These are phyloP conservation scores for Perithous albicinctus DNA, from an alignment of 2,888 invertebrate genomes.

Conservation along the genomic window DNA sequence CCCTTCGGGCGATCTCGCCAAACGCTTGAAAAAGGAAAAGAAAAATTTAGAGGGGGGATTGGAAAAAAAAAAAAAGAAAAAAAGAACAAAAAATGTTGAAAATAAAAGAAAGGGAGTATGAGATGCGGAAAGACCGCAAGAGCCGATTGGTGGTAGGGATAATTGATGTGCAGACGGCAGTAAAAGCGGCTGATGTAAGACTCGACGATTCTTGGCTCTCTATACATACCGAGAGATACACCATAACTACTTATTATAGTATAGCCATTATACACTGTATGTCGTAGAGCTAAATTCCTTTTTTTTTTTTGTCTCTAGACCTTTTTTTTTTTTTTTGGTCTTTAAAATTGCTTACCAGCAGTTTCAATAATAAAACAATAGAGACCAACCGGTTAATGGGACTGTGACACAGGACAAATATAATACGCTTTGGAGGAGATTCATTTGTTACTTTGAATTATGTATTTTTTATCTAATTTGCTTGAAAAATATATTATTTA, in stretches of 20 bases:
- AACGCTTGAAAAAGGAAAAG: conserved; percentile 7
- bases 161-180: conserved; percentile 66
- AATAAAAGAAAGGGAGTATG: conserved; percentile 53
- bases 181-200: conserved; percentile 68
- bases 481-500: too few relatives aligned
- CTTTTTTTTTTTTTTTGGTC: not conserved
- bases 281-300: not conserved
- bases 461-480: too few relatives aligned
- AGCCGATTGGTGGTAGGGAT: conserved; percentile 61
- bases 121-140: conserved; percentile 60
- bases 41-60: conserved; percentile 3
- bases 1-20: conserved; percentile 42
- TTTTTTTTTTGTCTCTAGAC: not conserved
- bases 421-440: too few relatives aligned
- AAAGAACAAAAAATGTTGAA: not conserved
- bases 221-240: not conserved
- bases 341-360: too few relatives aligned
- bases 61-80: not conserved
- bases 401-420: not conserved
- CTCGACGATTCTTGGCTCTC: conserved; percentile 56
- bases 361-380: not conserved
- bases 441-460: too few relatives aligned
- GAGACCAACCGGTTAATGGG: too few relatives aligned
- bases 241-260: not conserved
- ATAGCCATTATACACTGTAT: not conserved